Evolutionary conservation across 2,797 vertebrate species (phyloP).

Genomic region (Acomys russatus): DNA sequence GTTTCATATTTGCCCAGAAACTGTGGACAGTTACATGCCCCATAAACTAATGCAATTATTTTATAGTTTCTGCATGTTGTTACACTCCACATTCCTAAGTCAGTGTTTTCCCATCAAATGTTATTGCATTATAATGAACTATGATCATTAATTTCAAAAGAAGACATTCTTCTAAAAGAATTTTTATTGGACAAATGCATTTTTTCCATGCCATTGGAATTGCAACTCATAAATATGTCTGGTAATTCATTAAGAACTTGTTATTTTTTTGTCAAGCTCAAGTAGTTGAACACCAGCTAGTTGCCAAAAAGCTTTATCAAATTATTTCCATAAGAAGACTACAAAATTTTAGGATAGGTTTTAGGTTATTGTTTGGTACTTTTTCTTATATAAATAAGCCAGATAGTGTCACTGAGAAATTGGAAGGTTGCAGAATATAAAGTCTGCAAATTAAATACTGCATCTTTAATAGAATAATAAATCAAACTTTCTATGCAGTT

Average conservation of each 20-base stretch:
- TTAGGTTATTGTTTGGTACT: constrained; percentile 59
- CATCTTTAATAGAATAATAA: constrained; percentile 17
- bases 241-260: constrained; percentile 61
- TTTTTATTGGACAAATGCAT: background rate
- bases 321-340: background rate
- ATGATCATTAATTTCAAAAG: constrained; percentile 65
- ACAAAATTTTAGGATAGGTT: background rate
- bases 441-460: constrained; percentile 65
- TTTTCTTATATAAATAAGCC: constrained; percentile 40
- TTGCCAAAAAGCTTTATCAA: constrained; percentile 63
- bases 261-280: constrained; percentile 35
- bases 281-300: constrained; percentile 21
- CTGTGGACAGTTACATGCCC: constrained; percentile 15
- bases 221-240: constrained; percentile 55
- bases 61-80: background rate
- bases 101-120: constrained; percentile 56
- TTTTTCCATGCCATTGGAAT: constrained; percentile 23
- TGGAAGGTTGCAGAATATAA: background rate
- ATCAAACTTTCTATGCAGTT: background rate
- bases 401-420: background rate
- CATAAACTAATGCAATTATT: background rate
- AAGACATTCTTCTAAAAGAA: constrained; percentile 59
- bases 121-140: constrained; percentile 68
- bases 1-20: constrained; percentile 21
- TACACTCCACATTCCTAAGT: constrained; percentile 21